phyloP scores from a whole-genome alignment of 2,888 invertebrate genomes.

The Caenorhabditis afra region DNA sequence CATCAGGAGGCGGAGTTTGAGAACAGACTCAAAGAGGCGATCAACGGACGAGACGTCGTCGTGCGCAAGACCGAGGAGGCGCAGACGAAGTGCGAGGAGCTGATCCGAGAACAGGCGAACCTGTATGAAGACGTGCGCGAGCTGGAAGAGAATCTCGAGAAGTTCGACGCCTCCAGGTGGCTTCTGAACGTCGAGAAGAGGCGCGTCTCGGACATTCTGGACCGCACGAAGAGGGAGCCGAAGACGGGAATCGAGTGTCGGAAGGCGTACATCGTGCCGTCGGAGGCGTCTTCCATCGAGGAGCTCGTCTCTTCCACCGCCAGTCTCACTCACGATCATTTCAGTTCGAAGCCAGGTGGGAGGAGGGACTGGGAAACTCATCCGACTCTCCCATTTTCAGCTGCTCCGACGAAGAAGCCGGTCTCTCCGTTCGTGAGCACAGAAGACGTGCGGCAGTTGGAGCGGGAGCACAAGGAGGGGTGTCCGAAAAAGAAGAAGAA shows the following conservation, averaged over 20 bases:
- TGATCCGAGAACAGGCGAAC: conserved; percentile 43
- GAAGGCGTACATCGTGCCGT: conserved; percentile 37
- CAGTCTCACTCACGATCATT: conserved; percentile 36
- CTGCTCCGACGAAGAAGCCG: not conserved
- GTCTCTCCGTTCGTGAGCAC: not conserved
- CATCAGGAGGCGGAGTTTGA: conserved; percentile 56
- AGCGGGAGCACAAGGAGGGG: conserved; percentile 39
- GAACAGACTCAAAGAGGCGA: conserved; percentile 41
- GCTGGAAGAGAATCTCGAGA: conserved; percentile 48
- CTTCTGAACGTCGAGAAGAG: conserved; percentile 55
- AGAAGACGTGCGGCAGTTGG: not conserved
- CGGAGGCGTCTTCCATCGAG: conserved; percentile 32
- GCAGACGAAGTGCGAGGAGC: conserved; percentile 36
- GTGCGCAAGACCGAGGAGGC: conserved; percentile 27
- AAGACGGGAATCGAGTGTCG: conserved; percentile 29
- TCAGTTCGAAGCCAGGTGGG: conserved; percentile 15
- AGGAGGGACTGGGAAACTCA: no score
- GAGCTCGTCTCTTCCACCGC: conserved; percentile 39
- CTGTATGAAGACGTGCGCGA: conserved; percentile 51
- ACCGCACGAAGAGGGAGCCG: conserved; percentile 54
- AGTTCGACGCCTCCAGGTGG: conserved; percentile 54
- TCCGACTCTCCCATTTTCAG: no score
- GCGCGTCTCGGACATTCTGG: conserved; percentile 53
- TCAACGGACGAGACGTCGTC: conserved; percentile 6
- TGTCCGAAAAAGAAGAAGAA: conserved; percentile 34